Evolutionary conservation across 2,113 vertebrate genomes (phyloP).

Genomic region (Aptenodytes patagonicus): DNA sequence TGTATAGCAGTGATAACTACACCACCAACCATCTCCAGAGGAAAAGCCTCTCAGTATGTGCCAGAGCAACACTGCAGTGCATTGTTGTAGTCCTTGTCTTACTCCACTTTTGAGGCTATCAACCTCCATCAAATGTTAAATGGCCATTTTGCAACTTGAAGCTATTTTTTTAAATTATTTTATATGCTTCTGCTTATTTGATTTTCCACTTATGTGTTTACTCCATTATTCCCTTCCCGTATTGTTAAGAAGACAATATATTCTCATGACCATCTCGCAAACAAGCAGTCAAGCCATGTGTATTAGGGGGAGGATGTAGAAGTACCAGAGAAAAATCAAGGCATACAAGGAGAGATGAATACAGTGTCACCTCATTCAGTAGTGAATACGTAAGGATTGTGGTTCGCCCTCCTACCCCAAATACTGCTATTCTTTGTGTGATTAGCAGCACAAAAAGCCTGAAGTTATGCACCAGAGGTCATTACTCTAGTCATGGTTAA

Average conservation of each 20-base stretch:
- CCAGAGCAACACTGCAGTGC: neutral
- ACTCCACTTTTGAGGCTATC: neutral
- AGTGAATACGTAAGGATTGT: neutral
- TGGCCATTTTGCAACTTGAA: neutral
- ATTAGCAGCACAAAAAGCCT: neutral
- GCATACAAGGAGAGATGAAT: neutral
- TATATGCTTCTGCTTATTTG: neutral
- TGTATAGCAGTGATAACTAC: neutral
- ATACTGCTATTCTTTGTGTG: neutral
- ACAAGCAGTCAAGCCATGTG: neutral
- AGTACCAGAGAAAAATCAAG: neutral
- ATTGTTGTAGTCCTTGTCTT: neutral
- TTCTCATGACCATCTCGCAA: neutral
- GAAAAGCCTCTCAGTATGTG: neutral
- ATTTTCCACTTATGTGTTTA: neutral
- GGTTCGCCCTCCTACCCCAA: neutral
- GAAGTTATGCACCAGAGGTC: neutral
- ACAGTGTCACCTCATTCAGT: neutral
- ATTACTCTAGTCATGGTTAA: neutral
- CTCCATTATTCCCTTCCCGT: neutral
- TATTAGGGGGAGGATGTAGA: neutral
- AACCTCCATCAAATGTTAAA: neutral
- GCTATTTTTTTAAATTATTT: neutral
- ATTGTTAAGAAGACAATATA: neutral
- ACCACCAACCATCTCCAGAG: neutral